Percentiles rank a stretch among this genome's conserved stretches.
Evolutionary conservation across 2,888 invertebrate species (phyloP).

Genomic region (Punctoribates punctum): DNA sequence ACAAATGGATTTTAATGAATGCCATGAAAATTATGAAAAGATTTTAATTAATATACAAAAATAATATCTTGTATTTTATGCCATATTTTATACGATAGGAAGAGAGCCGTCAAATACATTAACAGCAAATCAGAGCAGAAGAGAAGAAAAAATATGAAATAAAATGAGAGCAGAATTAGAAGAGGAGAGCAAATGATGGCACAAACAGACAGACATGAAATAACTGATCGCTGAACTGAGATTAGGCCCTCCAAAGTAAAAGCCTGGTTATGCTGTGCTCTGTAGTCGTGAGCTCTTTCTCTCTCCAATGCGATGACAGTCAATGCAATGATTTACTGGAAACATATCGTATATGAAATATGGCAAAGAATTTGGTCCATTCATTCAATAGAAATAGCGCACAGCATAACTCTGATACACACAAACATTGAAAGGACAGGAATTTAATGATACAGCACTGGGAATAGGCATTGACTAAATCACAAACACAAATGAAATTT

Average conservation of each 20-base stretch:
- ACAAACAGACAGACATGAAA: constrained; percentile 13
- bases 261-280: background rate
- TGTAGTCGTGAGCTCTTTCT: background rate
- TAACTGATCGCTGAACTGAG: constrained; percentile 16
- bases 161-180: background rate
- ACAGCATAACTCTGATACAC: background rate
- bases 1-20: constrained; percentile 7
- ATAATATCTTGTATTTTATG: background rate
- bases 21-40: background rate
- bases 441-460: background rate
- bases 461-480: constrained; percentile 5
- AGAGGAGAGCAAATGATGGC: background rate
- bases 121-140: background rate
- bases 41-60: constrained; percentile 16
- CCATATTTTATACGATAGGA: constrained; percentile 1
- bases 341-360: constrained; percentile 4
- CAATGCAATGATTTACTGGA: constrained; percentile 24
- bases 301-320: background rate
- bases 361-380: background rate
- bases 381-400: background rate
- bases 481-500: background rate
- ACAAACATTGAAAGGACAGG: background rate
- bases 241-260: constrained; percentile 4
- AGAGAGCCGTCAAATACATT: constrained; percentile 2
- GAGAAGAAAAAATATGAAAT: background rate